Base-by-base conservation (phyloP, 92 coral and sea anemone species). In the Phymanthus crucifer region DNA sequence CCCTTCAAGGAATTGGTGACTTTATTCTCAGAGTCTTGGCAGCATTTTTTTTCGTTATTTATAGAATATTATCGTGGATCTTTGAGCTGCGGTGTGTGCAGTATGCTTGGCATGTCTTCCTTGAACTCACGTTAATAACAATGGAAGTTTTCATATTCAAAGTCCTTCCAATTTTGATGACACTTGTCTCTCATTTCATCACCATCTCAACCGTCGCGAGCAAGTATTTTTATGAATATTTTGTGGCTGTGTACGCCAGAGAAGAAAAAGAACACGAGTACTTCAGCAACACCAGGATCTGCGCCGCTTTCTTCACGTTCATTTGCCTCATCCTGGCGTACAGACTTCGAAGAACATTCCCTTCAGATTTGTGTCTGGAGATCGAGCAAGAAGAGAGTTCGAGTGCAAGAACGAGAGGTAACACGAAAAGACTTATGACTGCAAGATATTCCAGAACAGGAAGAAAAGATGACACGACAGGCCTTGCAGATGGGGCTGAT, bases 131-230 rank as follows among this genome's bases (percentile, higher is more conserved):
- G 0, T 77, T 61, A 72, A 64, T 72, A 12, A 35, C 82, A 6
- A 48, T 86, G 3, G 90, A 89, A 54, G 40, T 78, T 0, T 73
- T 89, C 17, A 7, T 86, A 61, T 77, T 86, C 64, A 79, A 69
- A 32, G 76, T 89, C 31, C 47, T 89, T 40, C 93, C 93, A 4
- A 74, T 89, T 27, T 24, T 83, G 79, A 32, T 84, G 27, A 71
- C 74, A 50, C 19, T 70, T 38, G 35, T 81, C 24, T 57, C 80
- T 27, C 43, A 82, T 64, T 19, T 68, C 10, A 33, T 29, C 1
- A 29, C 72, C 13, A 23, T 68, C 7, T 40, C 61, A 32, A 11
- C 73, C 26, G 71, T 78, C 19, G 48, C 78, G 12, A 77, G 87
- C 21, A 56, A 80, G 1, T 45, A 71, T 76, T 89, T 81, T 33